Conservation (phyloP, 23 tunicate genomes). For the Halocynthia aurantium region DNA sequence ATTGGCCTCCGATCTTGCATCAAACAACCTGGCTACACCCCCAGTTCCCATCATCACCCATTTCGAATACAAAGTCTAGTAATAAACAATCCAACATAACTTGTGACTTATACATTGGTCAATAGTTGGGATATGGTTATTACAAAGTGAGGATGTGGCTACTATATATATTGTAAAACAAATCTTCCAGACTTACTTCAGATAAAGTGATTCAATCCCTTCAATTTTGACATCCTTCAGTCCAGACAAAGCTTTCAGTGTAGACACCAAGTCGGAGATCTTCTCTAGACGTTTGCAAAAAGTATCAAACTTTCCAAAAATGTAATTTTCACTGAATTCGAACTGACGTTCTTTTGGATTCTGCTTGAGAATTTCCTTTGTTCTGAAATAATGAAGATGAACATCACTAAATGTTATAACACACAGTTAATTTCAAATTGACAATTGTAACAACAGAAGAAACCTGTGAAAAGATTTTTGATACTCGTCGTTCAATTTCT, state of each 20-base stretch:
- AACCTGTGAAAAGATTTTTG: constrained; percentile 88
- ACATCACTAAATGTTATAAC: neutral
- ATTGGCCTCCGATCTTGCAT: neutral
- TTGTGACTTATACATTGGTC: too few relatives aligned
- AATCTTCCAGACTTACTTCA: constrained; percentile 52
- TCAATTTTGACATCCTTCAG: constrained; percentile 86
- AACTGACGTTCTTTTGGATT: constrained; percentile 94
- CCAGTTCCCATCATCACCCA: too few relatives aligned
- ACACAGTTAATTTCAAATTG: neutral
- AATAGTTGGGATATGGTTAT: too few relatives aligned
- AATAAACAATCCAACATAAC: too few relatives aligned
- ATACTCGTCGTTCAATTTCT: constrained; percentile 77
- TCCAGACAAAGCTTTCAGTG: constrained; percentile 62
- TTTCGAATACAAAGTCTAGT: too few relatives aligned
- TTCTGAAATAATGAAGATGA: constrained; percentile 34
- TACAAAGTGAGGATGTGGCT: too few relatives aligned
- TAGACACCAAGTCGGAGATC: constrained; percentile 70
- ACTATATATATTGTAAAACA: neutral
- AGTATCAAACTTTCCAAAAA: constrained; percentile 92
- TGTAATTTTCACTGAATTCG: constrained; percentile 98
- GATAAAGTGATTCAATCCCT: constrained; percentile 80
- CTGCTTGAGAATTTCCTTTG: constrained; percentile 72
- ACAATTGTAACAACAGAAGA: neutral
- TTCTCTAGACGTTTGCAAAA: constrained; percentile 68
- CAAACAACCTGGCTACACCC: neutral